Base-by-base conservation (phyloP, 2,888 invertebrate genomes). In the Parnassius smintheus region DNA sequence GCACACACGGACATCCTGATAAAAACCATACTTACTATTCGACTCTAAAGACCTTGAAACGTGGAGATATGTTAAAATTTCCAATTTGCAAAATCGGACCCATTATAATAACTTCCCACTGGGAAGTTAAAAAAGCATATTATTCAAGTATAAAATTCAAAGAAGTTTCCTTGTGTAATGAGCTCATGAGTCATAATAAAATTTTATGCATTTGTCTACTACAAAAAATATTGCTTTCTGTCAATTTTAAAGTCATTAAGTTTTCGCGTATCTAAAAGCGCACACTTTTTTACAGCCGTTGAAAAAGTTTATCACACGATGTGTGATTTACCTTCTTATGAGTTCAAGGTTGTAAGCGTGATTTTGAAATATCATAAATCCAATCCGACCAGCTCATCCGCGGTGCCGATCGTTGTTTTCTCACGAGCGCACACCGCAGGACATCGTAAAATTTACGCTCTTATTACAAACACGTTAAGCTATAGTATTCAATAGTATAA, bases 281-380 rank as follows among this genome's bases (percentile, higher is more conserved):
- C 49, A 52, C 54, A 56, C 62, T 54, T 55, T 60, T 62, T 59
- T 59, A 55, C 59, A 51, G 68, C 69, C 72, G 72, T 80, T 74
- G 72, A 59, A 63, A 61, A 63, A 63, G 59, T 73, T 77, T 72
- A 69, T 71, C 70, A 69, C 70, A 69, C 70, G 75, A 81, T 75
- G 83, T 85, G 85, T 81, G 81, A 85, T 83, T 84, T 86, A 80
- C 70, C 82, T 84, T 80, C 81, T 77, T 83, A 78, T 74, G 78
- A 81, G 85, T 86, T 88, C 86, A 90, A 87, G 88, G 88, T 86
- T 85, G 83, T 74, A 75, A 82, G 85, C 88, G 85, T 88, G 86
- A 87, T 86, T 85, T 83, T 76, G 78, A 85, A 88, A 86, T 86
- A 87, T 86, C 83, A 83, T 88, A 86, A 88, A 88, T 86, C 78